Conservation (phyloP, 2,888 invertebrate genomes). For the Teleiodes luculella region DNA sequence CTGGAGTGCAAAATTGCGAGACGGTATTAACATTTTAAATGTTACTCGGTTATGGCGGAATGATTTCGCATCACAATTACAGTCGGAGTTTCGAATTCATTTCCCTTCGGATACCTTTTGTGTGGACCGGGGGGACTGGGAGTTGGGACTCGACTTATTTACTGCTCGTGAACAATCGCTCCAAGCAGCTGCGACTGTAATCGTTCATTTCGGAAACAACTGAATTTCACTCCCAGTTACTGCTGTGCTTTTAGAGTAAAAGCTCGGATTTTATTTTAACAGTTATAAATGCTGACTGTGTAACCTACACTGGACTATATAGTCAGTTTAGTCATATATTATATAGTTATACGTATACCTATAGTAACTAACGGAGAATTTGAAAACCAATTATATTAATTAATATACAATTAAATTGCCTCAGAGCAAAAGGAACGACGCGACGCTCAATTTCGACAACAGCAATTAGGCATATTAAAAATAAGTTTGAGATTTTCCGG, state of each 20-base stretch:
- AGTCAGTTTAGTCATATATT: too few relatives aligned
- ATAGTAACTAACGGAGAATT: too few relatives aligned
- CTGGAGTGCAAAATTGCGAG: constrained; percentile 1
- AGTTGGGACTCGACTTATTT: constrained; percentile 31
- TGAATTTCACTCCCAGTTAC: constrained; percentile 24
- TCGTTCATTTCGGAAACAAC: constrained; percentile 38
- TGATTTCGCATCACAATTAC: constrained; percentile 26
- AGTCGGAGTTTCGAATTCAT: constrained; percentile 30
- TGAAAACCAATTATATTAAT: too few relatives aligned
- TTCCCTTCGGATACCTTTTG: constrained; percentile 30
- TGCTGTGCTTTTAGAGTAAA: constrained; percentile 9
- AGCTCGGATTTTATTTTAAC: not conserved
- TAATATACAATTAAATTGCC: too few relatives aligned
- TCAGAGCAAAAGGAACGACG: too few relatives aligned
- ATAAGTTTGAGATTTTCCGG: too few relatives aligned
- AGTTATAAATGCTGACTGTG: not conserved
- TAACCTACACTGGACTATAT: too few relatives aligned
- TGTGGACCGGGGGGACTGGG: constrained; percentile 19
- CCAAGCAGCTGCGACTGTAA: constrained; percentile 40
- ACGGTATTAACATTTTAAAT: constrained; percentile 14
- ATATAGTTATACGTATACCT: too few relatives aligned
- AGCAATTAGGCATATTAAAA: too few relatives aligned
- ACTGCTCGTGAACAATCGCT: constrained; percentile 29
- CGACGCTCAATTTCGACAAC: too few relatives aligned
- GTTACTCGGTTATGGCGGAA: constrained; percentile 15